A percentile compares a stretch with the other conserved stretches of the same genome.
Evolutionary conservation across 2,797 vertebrate genomes (phyloP).

Genomic region (Eurystomus glaucurus): DNA sequence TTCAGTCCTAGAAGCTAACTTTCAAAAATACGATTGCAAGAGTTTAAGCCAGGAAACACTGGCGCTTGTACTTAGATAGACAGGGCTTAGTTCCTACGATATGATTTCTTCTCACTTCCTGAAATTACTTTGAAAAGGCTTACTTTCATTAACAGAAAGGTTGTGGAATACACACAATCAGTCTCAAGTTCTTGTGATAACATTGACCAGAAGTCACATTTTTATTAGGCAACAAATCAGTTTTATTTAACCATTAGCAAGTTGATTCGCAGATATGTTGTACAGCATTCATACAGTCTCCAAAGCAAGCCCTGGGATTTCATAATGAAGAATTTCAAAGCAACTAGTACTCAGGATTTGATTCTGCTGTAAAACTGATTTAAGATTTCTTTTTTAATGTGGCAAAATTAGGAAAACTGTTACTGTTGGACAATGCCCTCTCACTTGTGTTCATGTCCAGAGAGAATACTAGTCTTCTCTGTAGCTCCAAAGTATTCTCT

Average conservation of each 20-base stretch:
- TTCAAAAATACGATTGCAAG: background rate
- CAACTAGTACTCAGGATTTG: background rate
- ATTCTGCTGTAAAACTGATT: background rate
- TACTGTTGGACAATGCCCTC: background rate
- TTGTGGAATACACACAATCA: background rate
- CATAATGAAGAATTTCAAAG: background rate
- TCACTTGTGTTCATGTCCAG: accelerated
- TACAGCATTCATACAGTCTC: background rate
- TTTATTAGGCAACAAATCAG: background rate
- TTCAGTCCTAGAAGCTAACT: background rate
- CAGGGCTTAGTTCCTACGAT: background rate
- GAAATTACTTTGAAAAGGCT: background rate
- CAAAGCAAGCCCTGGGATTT: background rate
- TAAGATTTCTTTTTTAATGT: background rate
- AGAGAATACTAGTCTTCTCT: background rate
- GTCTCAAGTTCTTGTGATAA: background rate
- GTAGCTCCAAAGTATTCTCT: background rate
- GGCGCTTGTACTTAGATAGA: background rate
- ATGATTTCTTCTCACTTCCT: background rate
- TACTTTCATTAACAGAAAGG: background rate
- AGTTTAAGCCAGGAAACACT: background rate
- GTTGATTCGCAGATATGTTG: background rate
- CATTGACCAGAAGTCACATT: background rate
- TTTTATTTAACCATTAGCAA: background rate
- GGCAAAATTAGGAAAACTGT: background rate